These are phyloP conservation scores for Rhinichthys osculus DNA, from an alignment of 2,797 vertebrate genomes.

Conservation along the genomic window DNA sequence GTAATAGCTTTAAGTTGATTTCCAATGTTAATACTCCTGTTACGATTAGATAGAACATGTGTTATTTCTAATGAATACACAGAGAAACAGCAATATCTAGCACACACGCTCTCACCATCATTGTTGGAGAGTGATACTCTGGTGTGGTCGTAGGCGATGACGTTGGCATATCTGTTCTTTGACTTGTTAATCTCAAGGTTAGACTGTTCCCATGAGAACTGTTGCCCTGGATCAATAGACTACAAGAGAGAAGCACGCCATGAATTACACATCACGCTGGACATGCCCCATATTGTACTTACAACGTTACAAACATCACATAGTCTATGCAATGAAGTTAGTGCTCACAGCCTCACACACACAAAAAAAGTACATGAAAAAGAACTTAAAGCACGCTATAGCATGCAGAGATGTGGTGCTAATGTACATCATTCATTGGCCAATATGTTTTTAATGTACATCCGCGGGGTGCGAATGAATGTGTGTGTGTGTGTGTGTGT, in stretches of 20 bases:
- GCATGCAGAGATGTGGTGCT: neutral
- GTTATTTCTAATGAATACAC: neutral
- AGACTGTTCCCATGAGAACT: constrained; percentile 99
- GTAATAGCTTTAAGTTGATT: neutral
- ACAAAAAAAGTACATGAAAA: neutral
- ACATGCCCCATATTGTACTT: neutral
- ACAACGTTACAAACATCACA: neutral
- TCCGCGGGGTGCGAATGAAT: neutral
- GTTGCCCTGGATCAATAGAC: constrained; percentile 97
- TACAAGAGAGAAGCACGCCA: constrained; percentile 62
- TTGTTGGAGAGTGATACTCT: constrained; percentile 91
- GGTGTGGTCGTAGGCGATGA: constrained; percentile 85
- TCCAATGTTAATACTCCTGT: neutral
- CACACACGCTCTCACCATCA: constrained; percentile 80
- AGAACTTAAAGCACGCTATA: neutral
- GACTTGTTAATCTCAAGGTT: constrained; percentile 99
- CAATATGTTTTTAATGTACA: neutral
- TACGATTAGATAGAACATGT: neutral
- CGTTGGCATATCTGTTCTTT: constrained; percentile 96
- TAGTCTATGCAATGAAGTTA: neutral
- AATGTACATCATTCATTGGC: neutral
- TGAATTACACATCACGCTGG: constrained; percentile 3
- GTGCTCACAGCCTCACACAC: too few relatives aligned
- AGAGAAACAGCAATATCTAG: neutral
- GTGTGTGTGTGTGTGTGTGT: neutral